Evolutionary conservation across 92 coral and sea anemone genomes (phyloP).

Genomic region (Actinostola sp.): DNA sequence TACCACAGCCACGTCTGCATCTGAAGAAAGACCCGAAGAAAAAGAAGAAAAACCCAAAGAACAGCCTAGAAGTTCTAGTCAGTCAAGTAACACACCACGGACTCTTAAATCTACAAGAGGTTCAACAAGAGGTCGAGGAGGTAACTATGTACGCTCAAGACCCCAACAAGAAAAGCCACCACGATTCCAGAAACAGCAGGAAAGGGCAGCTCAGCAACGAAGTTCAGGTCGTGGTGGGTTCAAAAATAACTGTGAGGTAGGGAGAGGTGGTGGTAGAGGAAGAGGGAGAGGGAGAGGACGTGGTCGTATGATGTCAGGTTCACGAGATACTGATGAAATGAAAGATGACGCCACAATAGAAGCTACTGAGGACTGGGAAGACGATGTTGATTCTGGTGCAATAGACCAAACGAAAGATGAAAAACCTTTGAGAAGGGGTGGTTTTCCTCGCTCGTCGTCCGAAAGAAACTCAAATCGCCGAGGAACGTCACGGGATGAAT

Average conservation of each 20-base stretch:
- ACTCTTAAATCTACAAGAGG: slow-evolving; percentile 37
- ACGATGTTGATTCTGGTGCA: slow-evolving; percentile 44
- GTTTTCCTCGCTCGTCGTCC: slow-evolving; percentile 26
- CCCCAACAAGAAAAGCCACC: slow-evolving; percentile 94
- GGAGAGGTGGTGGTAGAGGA: slow-evolving; percentile 69
- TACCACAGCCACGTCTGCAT: slow-evolving; percentile 92
- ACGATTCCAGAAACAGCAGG: slow-evolving; percentile 93
- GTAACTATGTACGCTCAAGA: slow-evolving; percentile 67
- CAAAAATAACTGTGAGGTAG: slow-evolving; percentile 59
- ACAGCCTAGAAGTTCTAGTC: slow-evolving; percentile 43
- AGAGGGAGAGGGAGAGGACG: slow-evolving; percentile 72
- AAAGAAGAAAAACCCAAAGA: slow-evolving; percentile 53
- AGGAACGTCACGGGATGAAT: slow-evolving; percentile 40
- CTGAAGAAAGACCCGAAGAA: slow-evolving; percentile 77
- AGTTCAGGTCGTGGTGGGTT: slow-evolving; percentile 66
- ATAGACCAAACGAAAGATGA: slow-evolving; percentile 30
- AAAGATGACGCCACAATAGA: slow-evolving; percentile 48
- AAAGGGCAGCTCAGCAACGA: slow-evolving; percentile 72
- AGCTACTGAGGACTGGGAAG: slow-evolving; percentile 96
- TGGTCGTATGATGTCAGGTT: slow-evolving; percentile 47
- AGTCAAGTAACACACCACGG: slow-evolving; percentile 43
- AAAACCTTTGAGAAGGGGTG: slow-evolving; percentile 33
- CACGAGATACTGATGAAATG: slow-evolving; percentile 37
- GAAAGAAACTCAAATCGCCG: slow-evolving; percentile 32
- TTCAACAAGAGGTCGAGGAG: slow-evolving; percentile 54